Base-by-base conservation (phyloP, 2,888 invertebrate species). In the Mechanitis messenoides region DNA sequence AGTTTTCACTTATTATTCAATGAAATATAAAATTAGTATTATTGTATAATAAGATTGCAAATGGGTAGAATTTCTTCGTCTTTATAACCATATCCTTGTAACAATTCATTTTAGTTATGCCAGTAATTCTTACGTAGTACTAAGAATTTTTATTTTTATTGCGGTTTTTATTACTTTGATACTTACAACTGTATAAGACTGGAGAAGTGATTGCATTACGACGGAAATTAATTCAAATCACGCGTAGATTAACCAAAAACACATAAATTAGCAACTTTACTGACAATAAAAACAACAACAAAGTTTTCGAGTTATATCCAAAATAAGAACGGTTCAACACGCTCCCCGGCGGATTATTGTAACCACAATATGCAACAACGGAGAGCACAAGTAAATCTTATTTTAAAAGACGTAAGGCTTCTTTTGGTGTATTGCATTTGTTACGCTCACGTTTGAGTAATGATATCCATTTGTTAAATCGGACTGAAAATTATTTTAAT, bases 321-420 rank as follows among this genome's bases (percentile, higher is more conserved):
- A 59, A 63, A 59, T 63, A 56, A 47, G 62, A 54, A 60, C 46
- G 57, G 61, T 61, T 54, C 42, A 63, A 62, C 62, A 59, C 59
- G 56, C 59, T 54, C 59, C 56, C 59, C n/a, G 54, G 56, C 53
- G 56, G 33, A 59, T 33, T 46, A 33, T 50, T 28, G 47, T 31
- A 33, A 33, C 20, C 31, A 35, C 28, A 28, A 31, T 31, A 31
- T 50, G 42, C 11, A 42, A 42, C 42, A 9, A 9, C 6, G 9
- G 42, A 42, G 42, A 11, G 7, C 7, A 9, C 42, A 9, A 42
- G 9, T 42, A 5, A 11, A 9, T 42, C 42, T 9, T 42, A 42
- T 42, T 42, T 5, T 42, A 1, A 9, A 42, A 42, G 9, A 2
- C 42, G 11, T 42, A 42, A 42, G 42, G 42, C 42, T 9, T 42